Conservation (phyloP, 2,797 vertebrate species). For the Lepus oiostolus region DNA sequence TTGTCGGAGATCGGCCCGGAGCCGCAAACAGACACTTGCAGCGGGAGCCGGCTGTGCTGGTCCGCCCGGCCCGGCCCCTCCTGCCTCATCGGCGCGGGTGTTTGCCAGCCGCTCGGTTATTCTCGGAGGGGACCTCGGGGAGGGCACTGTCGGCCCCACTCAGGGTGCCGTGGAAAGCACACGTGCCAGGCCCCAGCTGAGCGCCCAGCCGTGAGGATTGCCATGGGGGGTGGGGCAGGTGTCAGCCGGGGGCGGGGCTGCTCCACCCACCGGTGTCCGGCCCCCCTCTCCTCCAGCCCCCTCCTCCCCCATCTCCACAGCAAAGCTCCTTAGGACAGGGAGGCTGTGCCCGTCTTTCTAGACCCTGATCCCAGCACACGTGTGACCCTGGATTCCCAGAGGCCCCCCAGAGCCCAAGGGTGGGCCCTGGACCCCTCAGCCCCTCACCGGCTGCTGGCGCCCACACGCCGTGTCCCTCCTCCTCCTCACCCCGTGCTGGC, state of each 20-base stretch:
- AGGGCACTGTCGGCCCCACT: not conserved
- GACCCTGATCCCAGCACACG: not conserved
- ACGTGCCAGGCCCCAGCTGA: no score
- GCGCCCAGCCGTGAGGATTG: not conserved
- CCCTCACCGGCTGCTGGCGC: not conserved
- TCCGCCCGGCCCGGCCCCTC: no score
- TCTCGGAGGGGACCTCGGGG: not conserved
- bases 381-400: no score
- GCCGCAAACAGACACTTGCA: conserved; percentile 43
- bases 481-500: not conserved
- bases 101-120: not conserved
- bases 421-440: not conserved
- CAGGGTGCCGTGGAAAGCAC: no score
- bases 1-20: conserved; percentile 19
- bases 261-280: not conserved
- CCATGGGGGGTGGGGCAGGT: not conserved
- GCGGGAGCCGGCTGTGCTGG: not conserved
- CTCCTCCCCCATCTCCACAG: not conserved
- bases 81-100: not conserved
- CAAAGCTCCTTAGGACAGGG: not conserved
- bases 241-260: no score
- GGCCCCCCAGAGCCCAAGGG: not conserved
- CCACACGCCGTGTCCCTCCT: rapidly evolving
- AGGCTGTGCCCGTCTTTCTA: not conserved
- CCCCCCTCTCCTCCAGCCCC: not conserved